These are phyloP conservation scores for Eurosta solidaginis DNA, from an alignment of 1,140 invertebrate species.

Conservation along the genomic window DNA sequence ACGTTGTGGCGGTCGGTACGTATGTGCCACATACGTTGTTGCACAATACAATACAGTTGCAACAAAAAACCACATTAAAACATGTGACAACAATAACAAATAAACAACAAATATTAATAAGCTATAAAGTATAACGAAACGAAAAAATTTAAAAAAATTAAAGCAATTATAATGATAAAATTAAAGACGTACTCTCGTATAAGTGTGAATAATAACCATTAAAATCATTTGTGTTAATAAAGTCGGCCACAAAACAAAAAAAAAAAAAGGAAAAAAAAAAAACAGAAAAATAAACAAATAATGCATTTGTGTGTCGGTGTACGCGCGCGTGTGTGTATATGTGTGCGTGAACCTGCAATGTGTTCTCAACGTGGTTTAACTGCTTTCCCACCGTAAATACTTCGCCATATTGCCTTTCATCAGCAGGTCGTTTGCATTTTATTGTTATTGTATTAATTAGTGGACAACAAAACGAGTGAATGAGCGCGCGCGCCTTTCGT, in stretches of 20 bases:
- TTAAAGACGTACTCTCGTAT: not conserved
- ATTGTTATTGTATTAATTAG: conserved; percentile 1
- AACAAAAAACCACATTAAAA: not conserved
- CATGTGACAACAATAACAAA: not conserved
- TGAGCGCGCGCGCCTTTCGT: not conserved
- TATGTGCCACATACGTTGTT: conserved; percentile 2
- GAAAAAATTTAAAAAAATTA: not conserved
- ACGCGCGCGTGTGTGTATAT: not conserved
- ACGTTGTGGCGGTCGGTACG: conserved; percentile 22
- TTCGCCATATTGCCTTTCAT: not conserved
- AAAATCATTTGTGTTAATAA: no score
- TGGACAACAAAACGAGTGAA: no score
- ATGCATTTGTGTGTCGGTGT: no score
- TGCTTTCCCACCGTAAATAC: no score
- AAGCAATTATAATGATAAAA: not conserved
- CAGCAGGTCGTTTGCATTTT: not conserved
- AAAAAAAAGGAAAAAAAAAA: no score
- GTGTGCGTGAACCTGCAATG: not conserved
- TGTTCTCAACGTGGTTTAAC: no score
- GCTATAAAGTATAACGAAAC: not conserved
- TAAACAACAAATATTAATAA: not conserved
- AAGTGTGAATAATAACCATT: not conserved
- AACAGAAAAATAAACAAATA: no score
- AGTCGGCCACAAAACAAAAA: no score
- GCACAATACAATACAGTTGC: not conserved